Evolutionary conservation across 2,113 vertebrate genomes (phyloP).

Genomic region (Xiphophorus couchianus): DNA sequence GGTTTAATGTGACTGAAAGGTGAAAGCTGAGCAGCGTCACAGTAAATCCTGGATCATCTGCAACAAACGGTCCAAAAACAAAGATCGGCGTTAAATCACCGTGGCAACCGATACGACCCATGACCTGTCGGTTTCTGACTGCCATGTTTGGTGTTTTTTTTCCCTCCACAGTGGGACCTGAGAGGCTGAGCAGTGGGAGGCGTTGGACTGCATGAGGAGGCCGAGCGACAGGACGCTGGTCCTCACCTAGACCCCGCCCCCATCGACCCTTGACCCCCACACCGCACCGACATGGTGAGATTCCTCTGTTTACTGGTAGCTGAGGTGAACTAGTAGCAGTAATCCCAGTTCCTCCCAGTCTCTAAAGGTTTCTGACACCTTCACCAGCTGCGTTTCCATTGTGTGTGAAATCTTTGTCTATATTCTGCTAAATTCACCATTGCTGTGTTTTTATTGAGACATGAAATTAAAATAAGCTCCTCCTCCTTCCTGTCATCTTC

Average conservation of each 20-base stretch:
- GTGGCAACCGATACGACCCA: background rate
- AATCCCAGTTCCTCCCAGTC: too few species aligned
- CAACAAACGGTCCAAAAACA: slow-evolving; percentile 21
- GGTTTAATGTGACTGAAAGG: background rate
- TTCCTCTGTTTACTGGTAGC: background rate
- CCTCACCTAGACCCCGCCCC: slow-evolving; percentile 53
- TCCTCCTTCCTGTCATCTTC: too few species aligned
- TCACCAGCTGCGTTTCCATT: too few species aligned
- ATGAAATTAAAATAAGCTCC: too few species aligned
- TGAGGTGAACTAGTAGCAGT: too few species aligned
- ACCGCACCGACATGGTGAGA: slow-evolving; percentile 66
- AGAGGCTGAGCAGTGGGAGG: slow-evolving; percentile 9
- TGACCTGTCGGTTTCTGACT: background rate
- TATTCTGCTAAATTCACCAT: too few species aligned
- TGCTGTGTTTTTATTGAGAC: too few species aligned
- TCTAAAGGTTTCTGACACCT: too few species aligned
- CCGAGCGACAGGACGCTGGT: slow-evolving; percentile 51
- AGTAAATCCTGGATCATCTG: slow-evolving; percentile 40
- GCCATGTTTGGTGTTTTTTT: background rate
- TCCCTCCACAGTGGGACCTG: background rate
- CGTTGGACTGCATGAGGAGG: slow-evolving; percentile 64
- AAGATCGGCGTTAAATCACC: slow-evolving; percentile 14
- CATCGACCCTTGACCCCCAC: background rate
- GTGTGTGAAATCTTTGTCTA: too few species aligned
- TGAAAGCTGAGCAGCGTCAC: slow-evolving; percentile 27